phyloP scores from a whole-genome alignment of 2,797 vertebrate genomes.

The Catostomus latipinnis region DNA sequence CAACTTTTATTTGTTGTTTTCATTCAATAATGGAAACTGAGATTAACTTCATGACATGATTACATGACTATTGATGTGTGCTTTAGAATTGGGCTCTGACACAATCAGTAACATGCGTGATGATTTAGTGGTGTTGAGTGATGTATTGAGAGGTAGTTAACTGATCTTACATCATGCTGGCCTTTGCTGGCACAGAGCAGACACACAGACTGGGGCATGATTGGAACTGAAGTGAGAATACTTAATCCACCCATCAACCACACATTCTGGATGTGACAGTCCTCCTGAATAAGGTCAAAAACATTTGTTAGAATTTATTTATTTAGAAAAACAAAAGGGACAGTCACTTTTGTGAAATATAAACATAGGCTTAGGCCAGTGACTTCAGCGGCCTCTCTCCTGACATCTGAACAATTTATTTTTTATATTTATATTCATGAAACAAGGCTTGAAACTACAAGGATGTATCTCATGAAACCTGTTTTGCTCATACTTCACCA shows the following conservation, averaged over 20 bases:
- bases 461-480: no score
- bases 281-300: constrained; percentile 78
- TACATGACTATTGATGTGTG: neutral
- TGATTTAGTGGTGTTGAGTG: neutral
- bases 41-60: no score
- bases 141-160: no score
- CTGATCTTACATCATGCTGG: constrained; percentile 73
- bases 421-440: no score
- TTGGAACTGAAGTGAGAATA: constrained; percentile 86
- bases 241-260: constrained; percentile 95
- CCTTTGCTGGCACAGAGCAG: constrained; percentile 93
- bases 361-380: neutral
- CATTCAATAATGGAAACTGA: neutral
- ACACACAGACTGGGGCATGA: constrained; percentile 84
- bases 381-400: no score
- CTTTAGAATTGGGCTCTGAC: neutral
- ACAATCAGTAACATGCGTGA: no score
- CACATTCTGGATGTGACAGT: constrained; percentile 90
- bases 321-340: no score
- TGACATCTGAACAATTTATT: no score
- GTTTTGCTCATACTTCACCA: no score
- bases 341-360: neutral
- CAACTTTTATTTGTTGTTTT: neutral
- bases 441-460: no score
- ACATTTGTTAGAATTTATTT: neutral